phyloP scores from a whole-genome alignment of 2,113 vertebrate species.

The Passer montanus region DNA sequence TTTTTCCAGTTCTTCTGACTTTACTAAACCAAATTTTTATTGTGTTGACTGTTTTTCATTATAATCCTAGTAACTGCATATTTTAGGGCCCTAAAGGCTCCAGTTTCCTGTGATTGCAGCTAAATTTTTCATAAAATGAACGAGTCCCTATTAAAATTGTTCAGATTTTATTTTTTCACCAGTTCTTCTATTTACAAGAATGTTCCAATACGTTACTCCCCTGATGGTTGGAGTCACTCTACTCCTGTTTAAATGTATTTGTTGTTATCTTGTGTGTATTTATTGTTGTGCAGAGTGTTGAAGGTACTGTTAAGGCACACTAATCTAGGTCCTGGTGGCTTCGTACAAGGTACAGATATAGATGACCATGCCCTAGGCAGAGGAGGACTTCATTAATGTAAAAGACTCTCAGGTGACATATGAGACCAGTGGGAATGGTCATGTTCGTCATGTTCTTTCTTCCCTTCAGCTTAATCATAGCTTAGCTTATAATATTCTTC shows the following conservation, averaged over 20 bases:
- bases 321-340: background rate
- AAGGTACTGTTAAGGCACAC: background rate
- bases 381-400: background rate
- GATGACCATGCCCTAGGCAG: background rate
- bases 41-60: background rate
- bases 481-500: background rate
- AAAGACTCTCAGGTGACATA: background rate
- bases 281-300: background rate
- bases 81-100: background rate
- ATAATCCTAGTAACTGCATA: background rate
- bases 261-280: background rate
- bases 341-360: background rate
- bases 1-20: background rate
- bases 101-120: background rate
- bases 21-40: background rate
- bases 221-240: background rate
- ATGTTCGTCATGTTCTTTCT: fast-evolving
- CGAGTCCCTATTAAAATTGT: background rate
- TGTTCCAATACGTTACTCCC: background rate
- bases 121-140: background rate
- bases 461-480: background rate
- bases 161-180: background rate
- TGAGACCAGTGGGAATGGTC: background rate
- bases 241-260: background rate
- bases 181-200: background rate